Base-by-base conservation (phyloP, 2,888 invertebrate species). In the Calliphora vomitoria region DNA sequence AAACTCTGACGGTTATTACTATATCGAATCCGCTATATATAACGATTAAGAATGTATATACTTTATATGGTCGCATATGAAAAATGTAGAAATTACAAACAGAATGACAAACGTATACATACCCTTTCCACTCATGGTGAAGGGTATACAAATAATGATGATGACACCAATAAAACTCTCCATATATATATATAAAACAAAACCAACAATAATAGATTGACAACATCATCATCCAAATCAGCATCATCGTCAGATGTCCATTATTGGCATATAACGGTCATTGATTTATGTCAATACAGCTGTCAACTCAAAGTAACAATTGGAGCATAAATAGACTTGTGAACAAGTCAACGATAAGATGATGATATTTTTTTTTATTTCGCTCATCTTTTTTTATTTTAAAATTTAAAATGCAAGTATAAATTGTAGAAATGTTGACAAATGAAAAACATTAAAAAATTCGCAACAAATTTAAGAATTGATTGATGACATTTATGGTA, bases 241-340 rank as follows among this genome's bases (percentile, higher is more conserved):
- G 44, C 44, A 41, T 44, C 79, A 68, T 69, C 64, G 55, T 75
- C 83, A 83, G 76, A 64, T 71, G 76, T 47, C 74, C 79, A 78
- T 82, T 82, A 87, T 79, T 82, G 87, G 74, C 82, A 87, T 85
- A 85, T 64, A 87, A 85, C 79, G 87, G 87, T 85, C 87, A 87
- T 82, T 87, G 87, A 87, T 87, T 85, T 87, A 87, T 87, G 87
- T 85, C 87, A 87, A 87, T 87, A 79, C 85, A 85, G 87, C 87
- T 87, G 87, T 82, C 87, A 87, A 85, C 87, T 69, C 41, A 75
- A 69, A 82, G 82, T 64, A 87, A 75, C 82, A 87, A 87, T 71
- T 87, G 87, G 87, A 87, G 87, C 87, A 87, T 87, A 87, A 87
- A 79, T 82, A 82, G 82, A 85, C 62, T 85, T 85, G 78, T 58